A percentile compares a stretch with the other conserved stretches of the same genome.
Evolutionary conservation across 2,113 vertebrate genomes (phyloP).

Genomic region (Mesitornis unicolor): DNA sequence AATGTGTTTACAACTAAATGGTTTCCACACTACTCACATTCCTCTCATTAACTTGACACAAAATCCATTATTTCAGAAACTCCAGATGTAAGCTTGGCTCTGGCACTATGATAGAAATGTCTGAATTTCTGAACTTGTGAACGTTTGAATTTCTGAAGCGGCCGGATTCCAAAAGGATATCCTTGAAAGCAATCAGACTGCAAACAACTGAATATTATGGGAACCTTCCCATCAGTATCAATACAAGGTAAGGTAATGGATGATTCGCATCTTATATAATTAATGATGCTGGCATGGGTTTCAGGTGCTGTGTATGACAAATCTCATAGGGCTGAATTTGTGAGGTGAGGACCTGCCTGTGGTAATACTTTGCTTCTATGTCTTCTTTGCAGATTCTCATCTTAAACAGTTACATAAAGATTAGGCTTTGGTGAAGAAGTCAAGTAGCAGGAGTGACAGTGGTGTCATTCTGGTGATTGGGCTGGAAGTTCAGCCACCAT

Average conservation of each 20-base stretch:
- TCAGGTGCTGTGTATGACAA: neutral
- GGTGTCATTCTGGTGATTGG: neutral
- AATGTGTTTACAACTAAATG: neutral
- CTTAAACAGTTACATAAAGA: neutral
- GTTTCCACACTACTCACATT: neutral
- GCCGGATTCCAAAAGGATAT: neutral
- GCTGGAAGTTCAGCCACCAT: neutral
- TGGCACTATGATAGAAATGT: neutral
- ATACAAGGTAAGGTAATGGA: neutral
- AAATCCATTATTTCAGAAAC: neutral
- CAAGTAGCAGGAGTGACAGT: neutral
- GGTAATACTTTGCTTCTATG: neutral
- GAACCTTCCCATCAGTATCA: neutral
- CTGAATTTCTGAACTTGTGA: neutral
- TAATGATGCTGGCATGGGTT: neutral
- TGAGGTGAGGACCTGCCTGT: neutral
- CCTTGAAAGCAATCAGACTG: neutral
- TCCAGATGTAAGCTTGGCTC: neutral
- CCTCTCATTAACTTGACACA: neutral
- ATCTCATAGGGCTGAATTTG: neutral
- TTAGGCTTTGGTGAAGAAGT: neutral
- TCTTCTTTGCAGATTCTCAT: neutral
- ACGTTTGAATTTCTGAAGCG: neutral
- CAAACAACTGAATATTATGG: neutral
- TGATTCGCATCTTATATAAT: neutral